Base-by-base conservation (phyloP, 2,888 invertebrate genomes). In the Antitype chi region DNA sequence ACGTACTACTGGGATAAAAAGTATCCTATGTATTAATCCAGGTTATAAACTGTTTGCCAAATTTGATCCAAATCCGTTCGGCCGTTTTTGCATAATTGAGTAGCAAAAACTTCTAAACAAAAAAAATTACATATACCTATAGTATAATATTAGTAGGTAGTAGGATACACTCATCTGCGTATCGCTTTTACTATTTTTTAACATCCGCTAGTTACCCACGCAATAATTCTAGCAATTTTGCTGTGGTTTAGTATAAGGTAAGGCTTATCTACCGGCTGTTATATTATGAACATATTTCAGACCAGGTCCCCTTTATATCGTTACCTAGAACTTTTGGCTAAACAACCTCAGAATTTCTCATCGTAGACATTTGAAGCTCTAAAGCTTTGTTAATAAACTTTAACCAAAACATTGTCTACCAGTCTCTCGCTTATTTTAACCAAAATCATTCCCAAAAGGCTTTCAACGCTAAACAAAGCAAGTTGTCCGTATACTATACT, bases 401-500 rank as follows among this genome's bases (percentile, higher is more conserved):
- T 25, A 64, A 59, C 28, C 25, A 55, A 73, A 60, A 64, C 25
- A 15, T 72, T 49, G 28, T 62, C 23, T 23, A 25, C 20, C 28
- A 32, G 43, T 15, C 6, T 59, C 47, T 62, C 32, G 23, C 23
- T 75, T 55, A 20, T 68, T 68, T 64, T 25, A 70, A 55, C 66
- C 67, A 38, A 62, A 76, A 81, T 28, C 49, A 43, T 59, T 66
- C 55, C 63, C 60, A 20, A 53, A 28, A 57, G 59, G 25, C 62
- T 70, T 60, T 55, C 55, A 59, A 49, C n/a, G 49, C 47, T 68
- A 68, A 79, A 70, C 63, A 74, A 74, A 74, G 64, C 59, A 62
- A 69, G 53, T 76, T 67, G 64, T 67, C 73, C 71, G 60, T 64
- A 77, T 71, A 80, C 80, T 64, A 77, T 71, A 80, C 80, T 82